Conservation (phyloP, 2,888 invertebrate genomes). For the Euzetes globulus region DNA sequence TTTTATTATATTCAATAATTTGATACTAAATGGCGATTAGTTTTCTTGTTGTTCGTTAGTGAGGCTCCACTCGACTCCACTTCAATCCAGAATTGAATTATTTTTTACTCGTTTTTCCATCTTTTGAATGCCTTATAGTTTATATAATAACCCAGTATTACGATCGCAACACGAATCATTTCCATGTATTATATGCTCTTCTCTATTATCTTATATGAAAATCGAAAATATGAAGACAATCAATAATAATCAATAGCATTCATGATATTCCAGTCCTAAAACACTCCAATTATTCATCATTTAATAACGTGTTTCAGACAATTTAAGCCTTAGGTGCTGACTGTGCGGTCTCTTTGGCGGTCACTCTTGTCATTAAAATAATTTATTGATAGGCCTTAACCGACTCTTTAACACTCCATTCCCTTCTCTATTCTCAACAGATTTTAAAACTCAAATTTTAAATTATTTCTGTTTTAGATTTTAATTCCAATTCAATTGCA, state of each 20-base stretch:
- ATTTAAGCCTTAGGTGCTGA: constrained; percentile 9
- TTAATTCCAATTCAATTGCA: no score
- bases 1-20: constrained; percentile 11
- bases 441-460: neutral
- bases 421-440: neutral
- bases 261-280: neutral
- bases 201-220: neutral
- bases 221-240: neutral
- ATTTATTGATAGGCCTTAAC: neutral
- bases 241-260: constrained; percentile 18
- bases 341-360: constrained; percentile 8
- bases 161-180: neutral
- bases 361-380: constrained; percentile 11
- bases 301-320: neutral
- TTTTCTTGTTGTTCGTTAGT: neutral
- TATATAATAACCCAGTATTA: no score
- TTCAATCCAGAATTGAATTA: neutral
- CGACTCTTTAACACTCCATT: neutral
- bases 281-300: constrained; percentile 1
- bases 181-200: neutral
- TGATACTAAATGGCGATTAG: constrained; percentile 5
- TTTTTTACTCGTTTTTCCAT: neutral
- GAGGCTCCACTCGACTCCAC: no score
- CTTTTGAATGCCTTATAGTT: neutral
- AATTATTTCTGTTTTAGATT: neutral